phyloP scores from a whole-genome alignment of 1,140 invertebrate genomes.

The Pemphigus obesinymphae region DNA sequence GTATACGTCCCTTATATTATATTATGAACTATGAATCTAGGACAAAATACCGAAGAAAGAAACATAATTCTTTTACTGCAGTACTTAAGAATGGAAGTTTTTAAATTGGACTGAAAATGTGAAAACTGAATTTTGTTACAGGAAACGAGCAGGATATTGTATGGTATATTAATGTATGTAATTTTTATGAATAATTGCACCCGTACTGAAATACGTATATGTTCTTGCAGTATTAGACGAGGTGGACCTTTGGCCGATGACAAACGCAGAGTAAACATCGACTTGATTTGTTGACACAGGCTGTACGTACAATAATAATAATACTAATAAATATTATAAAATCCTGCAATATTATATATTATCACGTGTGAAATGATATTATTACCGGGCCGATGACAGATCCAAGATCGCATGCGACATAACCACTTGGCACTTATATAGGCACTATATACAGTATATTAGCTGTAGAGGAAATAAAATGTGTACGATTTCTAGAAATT shows the following conservation, averaged over 20 bases:
- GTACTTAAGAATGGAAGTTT: too few species aligned
- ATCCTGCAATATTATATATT: not conserved
- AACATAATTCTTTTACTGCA: too few species aligned
- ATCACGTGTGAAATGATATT: conserved; percentile 31
- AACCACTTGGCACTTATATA: conserved; percentile 1
- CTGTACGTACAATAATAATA: not conserved
- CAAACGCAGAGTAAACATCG: conserved; percentile 28
- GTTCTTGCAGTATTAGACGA: not conserved
- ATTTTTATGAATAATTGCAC: conserved; percentile 13
- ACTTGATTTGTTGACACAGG: conserved; percentile 23
- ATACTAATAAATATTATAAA: conserved; percentile 6
- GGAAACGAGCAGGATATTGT: too few species aligned
- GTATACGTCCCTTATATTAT: too few species aligned
- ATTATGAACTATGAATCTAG: too few species aligned
- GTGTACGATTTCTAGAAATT: not conserved
- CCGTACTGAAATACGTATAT: not conserved
- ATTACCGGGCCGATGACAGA: not conserved
- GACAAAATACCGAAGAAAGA: too few species aligned
- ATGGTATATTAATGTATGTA: too few species aligned
- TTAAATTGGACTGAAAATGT: too few species aligned
- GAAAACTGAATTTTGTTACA: too few species aligned
- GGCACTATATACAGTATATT: not conserved
- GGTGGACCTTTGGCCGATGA: not conserved
- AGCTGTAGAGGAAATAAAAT: not conserved
- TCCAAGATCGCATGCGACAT: not conserved